Evolutionary conservation across 1,140 invertebrate species (phyloP).

Genomic region (Berghia stephanieae): DNA sequence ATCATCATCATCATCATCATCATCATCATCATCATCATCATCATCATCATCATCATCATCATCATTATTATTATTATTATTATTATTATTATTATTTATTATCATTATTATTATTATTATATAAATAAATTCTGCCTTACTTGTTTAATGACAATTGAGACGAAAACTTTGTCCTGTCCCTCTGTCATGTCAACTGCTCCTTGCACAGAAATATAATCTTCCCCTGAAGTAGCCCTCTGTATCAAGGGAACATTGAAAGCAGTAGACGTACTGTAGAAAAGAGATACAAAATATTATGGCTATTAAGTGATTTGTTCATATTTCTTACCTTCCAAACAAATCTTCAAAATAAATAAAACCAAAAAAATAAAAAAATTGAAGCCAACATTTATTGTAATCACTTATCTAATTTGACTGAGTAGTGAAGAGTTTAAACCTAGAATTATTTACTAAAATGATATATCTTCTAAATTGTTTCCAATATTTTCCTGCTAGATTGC

Average conservation of each 20-base stretch:
- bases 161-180: conserved; percentile 44
- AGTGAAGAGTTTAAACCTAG: no score
- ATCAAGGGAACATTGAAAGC: conserved; percentile 35
- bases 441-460: no score
- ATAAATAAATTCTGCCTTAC: conserved; percentile 42
- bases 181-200: conserved; percentile 50
- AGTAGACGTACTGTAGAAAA: conserved; percentile 50
- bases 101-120: background rate
- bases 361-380: no score
- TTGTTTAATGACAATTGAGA: conserved; percentile 57
- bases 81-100: no score
- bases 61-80: background rate
- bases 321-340: background rate
- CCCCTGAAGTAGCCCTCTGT: conserved; percentile 56
- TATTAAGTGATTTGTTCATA: background rate
- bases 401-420: no score
- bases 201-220: conserved; percentile 58
- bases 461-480: no score
- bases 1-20: no score
- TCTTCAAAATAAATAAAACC: no score
- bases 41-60: no score
- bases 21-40: no score
- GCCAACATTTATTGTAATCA: no score
- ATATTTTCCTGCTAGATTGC: background rate
- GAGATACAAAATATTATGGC: background rate